These are phyloP conservation scores for Drosophila nasuta DNA, from an alignment of 1,140 invertebrate genomes.

Conservation along the genomic window DNA sequence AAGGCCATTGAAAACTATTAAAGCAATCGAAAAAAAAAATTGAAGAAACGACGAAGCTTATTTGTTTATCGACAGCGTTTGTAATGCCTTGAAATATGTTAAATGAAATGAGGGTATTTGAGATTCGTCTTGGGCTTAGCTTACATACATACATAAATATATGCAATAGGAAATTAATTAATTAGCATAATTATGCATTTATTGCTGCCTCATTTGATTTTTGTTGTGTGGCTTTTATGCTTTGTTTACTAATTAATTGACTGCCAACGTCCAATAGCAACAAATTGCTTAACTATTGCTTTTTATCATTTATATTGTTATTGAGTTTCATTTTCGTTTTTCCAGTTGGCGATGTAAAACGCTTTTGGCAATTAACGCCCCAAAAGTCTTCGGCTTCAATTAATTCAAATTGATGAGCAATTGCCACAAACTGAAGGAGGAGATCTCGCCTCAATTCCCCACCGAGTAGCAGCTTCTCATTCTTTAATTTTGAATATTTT, in stretches of 20 bases:
- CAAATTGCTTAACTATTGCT: conserved; percentile 36
- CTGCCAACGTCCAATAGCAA: conserved; percentile 42
- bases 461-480: conserved; percentile 18
- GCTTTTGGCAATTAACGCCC: conserved; percentile 47
- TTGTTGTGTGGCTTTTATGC: conserved; percentile 54
- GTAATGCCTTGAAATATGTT: neutral
- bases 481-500: conserved; percentile 17
- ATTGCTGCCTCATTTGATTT: conserved; percentile 63
- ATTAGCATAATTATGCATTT: conserved; percentile 80
- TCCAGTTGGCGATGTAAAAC: conserved; percentile 21
- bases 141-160: conserved; percentile 58
- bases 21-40: conserved; percentile 20
- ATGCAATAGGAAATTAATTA: conserved; percentile 71
- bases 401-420: conserved; percentile 53
- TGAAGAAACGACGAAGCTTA: neutral
- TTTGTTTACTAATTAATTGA: conserved; percentile 81
- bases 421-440: conserved; percentile 17
- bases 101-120: conserved; percentile 14
- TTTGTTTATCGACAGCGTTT: neutral
- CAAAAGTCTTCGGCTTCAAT: conserved; percentile 32
- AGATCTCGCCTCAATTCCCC: conserved; percentile 19
- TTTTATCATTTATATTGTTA: conserved; percentile 12
- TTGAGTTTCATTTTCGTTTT: conserved; percentile 1
- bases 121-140: neutral
- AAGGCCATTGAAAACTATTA: conserved; percentile 31